Evolutionary conservation across 2,888 invertebrate species (phyloP), one percentile per base, ranked within the genome.

Genomic region (Leptarthrus brevirostris): DNA sequence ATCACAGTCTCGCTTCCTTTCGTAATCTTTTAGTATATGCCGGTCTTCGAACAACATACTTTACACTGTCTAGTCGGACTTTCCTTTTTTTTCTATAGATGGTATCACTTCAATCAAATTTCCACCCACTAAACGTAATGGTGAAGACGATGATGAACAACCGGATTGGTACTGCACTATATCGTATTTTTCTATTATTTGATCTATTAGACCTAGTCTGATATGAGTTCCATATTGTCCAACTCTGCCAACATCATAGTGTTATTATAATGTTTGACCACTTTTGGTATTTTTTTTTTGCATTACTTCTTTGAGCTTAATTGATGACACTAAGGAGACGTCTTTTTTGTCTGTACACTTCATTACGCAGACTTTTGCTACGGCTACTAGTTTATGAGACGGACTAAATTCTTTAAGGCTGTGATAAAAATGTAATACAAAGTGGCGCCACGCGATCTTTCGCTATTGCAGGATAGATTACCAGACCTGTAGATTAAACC

Each of bases 231-330:
- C 30, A 30, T 30, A 30, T 30, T 30, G 30, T 30, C 8, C 66
- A 20, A 47, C 14, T 20, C 66, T 40, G 47, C 52, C 69, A 64
- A 64, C 64, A 40, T 40, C 64, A 64, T 64, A 14, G 64, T 16
- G 4, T 24, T 14, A 20, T 47, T 47, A 22, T 69, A 69, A 52
- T 52, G 52, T 8, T 30, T 24, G 1, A 69, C 47, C 3, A 69
- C 26, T 52, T 69, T 69, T 3, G 49, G 69, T 10, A 22, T 14
- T 47, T 34, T 40, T 40, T 14, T 47, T 64, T 34, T 30, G 1
- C 34, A 14, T n/a, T 40, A 18, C 40, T 2, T 36, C 1, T 10
- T 2, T 0, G 18, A 40, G 36, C 16, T 64, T 36, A 14, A 64
- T 36, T 14, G 64, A 40, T 34, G 64, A 64, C 12, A 64, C 1